Base-by-base conservation (phyloP, 2,888 invertebrate genomes). In the Aphrophora alni region DNA sequence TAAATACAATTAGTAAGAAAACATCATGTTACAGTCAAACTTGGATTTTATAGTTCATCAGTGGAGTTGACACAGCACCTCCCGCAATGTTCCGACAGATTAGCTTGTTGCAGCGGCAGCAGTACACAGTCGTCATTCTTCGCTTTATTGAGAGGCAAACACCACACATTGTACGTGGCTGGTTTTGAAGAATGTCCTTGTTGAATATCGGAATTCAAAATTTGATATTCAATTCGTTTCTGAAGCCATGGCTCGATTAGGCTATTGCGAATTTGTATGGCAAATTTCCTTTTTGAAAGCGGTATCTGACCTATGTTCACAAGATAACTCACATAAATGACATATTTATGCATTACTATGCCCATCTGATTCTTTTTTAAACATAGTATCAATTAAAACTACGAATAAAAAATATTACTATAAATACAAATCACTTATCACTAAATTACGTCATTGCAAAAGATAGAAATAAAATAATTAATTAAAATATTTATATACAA, bases 331-430 rank as follows among this genome's bases (percentile, higher is more conserved):
- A 27, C 27, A 7, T 71, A 28, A 33, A 77, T 77, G 26, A 77
- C 76, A 68, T 77, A 77, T 14, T 68, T n/a, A 68, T 77, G 68
- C 69, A 77, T n/a, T n/a, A n/a, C n/a, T n/a, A n/a, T n/a, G n/a
- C n/a, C n/a, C n/a, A n/a, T n/a, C n/a, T n/a, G n/a, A n/a, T n/a
- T n/a, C n/a, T n/a, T n/a, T n/a, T n/a, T n/a, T n/a, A n/a, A n/a
- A n/a, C n/a, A n/a, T n/a, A n/a, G n/a, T n/a, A n/a, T n/a, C n/a
- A n/a, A n/a, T n/a, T n/a, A n/a, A n/a, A n/a, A n/a, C n/a, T n/a
- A n/a, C n/a, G n/a, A n/a, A n/a, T n/a, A n/a, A n/a, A n/a, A n/a
- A n/a, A n/a, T n/a, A n/a, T n/a, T n/a, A n/a, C n/a, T n/a, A n/a
- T n/a, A n/a, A n/a, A n/a, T n/a, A n/a, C n/a, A n/a, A n/a, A n/a